Evolutionary conservation across 2,113 vertebrate genomes (phyloP), one percentile per base, ranked within the genome.

Genomic region (Lepisosteus oculatus): DNA sequence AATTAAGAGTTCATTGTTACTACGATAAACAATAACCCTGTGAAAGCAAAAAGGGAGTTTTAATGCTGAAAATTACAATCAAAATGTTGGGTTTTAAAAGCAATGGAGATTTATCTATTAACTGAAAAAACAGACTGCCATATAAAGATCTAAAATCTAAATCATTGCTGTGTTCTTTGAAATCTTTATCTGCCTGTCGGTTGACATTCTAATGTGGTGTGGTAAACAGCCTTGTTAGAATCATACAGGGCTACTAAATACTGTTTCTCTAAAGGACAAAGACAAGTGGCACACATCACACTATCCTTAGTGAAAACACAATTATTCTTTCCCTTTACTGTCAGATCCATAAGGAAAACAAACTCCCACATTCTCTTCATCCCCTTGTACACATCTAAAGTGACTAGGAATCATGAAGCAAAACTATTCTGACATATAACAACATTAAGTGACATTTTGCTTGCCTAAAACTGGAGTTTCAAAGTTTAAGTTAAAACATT

Each of bases 1-100:
- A 44, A 67, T 72, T 61, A 67, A 67, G 70, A 44, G 54, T 4
- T 67, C 67, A 67, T 12, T 17, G 64, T 68, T 15, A 54, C 66
- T 65, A 42, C n/a, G 42, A 7, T 6, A 65, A 65, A 65, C 29
- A 65, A 59, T 59, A 3, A 29, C 62, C 8, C 42, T 1, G 8
- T 42, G 62, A 12, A 65, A 65, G 42, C 13, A 51, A 51, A 51
- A 51, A 51, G 47, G 5, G 9, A 9, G 47, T 51, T 5, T 51
- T 5, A 5, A 51, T 51, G 47, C 9, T 51, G 29, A 29, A 29
- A 29, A 29, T 29, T 29, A 29, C 29, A 29, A 29, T 29, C 29
- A 29, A 29, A 29, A 29, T 29, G 29, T 29, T 29, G 29, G 29
- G 29, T 29, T 29, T 29, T 29, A 29, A 29, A 29, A 29, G 29